These are phyloP conservation scores for Drosophila gunungcola DNA, from an alignment of 1,140 invertebrate species.

Conservation along the genomic window DNA sequence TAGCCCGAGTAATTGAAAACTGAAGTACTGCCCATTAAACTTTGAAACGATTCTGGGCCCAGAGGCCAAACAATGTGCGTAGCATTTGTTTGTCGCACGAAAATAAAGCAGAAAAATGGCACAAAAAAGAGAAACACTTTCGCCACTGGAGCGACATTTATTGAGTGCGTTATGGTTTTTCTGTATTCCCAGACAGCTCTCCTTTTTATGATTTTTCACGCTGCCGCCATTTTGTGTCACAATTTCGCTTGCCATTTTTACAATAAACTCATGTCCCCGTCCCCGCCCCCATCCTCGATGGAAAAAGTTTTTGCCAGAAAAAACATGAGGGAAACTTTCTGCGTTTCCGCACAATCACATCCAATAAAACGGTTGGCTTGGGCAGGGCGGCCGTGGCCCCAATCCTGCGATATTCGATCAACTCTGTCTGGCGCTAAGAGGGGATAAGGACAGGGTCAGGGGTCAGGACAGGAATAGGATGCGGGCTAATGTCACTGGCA, in stretches of 20 bases:
- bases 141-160: constrained; percentile 60
- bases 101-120: constrained; percentile 26
- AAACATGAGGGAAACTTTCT: constrained; percentile 62
- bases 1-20: constrained; percentile 48
- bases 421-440: constrained; percentile 44
- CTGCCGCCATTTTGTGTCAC: constrained; percentile 71
- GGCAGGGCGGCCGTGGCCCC: constrained; percentile 16
- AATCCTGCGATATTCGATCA: constrained; percentile 62
- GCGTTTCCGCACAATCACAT: constrained; percentile 81
- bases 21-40: constrained; percentile 21
- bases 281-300: constrained; percentile 1
- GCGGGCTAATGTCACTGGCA: constrained; percentile 68
- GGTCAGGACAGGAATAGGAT: constrained; percentile 10
- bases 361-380: constrained; percentile 78
- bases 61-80: constrained; percentile 34
- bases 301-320: constrained; percentile 55
- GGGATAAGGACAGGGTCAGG: not conserved
- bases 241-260: constrained; percentile 69
- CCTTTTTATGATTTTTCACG: constrained; percentile 71
- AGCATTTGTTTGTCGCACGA: constrained; percentile 59
- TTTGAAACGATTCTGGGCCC: constrained; percentile 37
- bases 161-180: constrained; percentile 75
- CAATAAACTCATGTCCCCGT: constrained; percentile 53
- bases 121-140: constrained; percentile 32
- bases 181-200: constrained; percentile 28